A percentile compares a stretch with the other conserved stretches of the same genome.
Evolutionary conservation across 2,888 invertebrate genomes (phyloP).

Genomic region (Epirrhoe tristata): DNA sequence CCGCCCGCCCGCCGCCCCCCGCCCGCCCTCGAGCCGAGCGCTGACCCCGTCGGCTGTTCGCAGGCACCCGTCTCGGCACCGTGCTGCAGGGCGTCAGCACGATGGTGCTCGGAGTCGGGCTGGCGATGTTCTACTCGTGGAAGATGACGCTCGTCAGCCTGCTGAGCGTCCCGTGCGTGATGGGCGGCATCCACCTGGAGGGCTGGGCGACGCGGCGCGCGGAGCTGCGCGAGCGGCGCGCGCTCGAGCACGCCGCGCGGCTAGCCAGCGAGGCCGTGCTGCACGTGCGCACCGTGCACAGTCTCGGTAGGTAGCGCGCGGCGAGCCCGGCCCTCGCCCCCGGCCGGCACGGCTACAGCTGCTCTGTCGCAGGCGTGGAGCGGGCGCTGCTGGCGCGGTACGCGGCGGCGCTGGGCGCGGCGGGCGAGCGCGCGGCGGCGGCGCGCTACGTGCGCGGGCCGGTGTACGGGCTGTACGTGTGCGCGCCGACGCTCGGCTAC

Average conservation of each 20-base stretch:
- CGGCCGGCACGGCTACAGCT: slow-evolving; percentile 61
- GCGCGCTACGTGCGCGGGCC: slow-evolving; percentile 86
- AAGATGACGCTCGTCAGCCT: slow-evolving; percentile 87
- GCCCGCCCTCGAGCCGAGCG: not conserved
- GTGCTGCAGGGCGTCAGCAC: slow-evolving; percentile 86
- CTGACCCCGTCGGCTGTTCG: not conserved
- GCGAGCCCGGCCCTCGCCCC: not conserved
- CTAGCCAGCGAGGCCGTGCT: slow-evolving; percentile 88
- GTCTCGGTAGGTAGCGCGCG: slow-evolving; percentile 71
- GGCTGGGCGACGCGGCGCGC: slow-evolving; percentile 82
- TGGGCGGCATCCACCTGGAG: slow-evolving; percentile 86
- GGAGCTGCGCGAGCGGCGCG: slow-evolving; percentile 79
- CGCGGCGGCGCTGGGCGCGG: slow-evolving; percentile 69
- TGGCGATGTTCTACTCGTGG: slow-evolving; percentile 86
- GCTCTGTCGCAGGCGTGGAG: slow-evolving; percentile 80
- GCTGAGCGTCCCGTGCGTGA: slow-evolving; percentile 85
- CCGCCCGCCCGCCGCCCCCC: not conserved
- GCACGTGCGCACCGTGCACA: slow-evolving; percentile 87
- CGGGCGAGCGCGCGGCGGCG: slow-evolving; percentile 69
- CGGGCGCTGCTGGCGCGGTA: slow-evolving; percentile 81
- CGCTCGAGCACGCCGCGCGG: slow-evolving; percentile 86
- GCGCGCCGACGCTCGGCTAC: slow-evolving; percentile 89
- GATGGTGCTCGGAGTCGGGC: slow-evolving; percentile 82
- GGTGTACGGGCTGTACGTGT: slow-evolving; percentile 89
- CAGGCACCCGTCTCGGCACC: slow-evolving; percentile 84